Evolutionary conservation across 2,797 vertebrate species (phyloP), one percentile per base, ranked within the genome.

Genomic region (Sebastes variabilis): DNA sequence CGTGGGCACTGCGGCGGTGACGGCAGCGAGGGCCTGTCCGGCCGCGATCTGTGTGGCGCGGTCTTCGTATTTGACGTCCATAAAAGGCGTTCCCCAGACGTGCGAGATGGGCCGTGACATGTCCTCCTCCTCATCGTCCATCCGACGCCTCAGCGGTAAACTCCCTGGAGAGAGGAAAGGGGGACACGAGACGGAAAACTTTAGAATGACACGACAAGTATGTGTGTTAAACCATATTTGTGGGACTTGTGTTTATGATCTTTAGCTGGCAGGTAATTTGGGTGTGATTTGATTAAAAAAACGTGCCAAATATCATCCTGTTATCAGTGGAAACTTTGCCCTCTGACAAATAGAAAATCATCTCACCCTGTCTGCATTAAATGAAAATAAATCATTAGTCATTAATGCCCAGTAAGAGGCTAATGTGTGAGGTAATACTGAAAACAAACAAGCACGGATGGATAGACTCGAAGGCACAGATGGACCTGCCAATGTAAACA

Each of bases 101-200:
- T 85, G 94, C 75, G 94, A 92, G 90, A 93, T 91, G 81, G 93
- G 92, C 87, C 79, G 93, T 83, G 95, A 93, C 90, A 96, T 95
- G 92, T 96, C 96, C 82, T 95, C 95, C 93, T 96, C 96, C 91
- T 96, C 96, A 96, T 97, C 96, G 88, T 96, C 96, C 96, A 96
- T 97, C 90, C 84, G 93, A 93, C 87, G 91, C 93, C 93, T 95
- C 93, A 94, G 93, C 94, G 94, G 92, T 94, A 93, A 93, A 91
- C 71, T 93, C 94, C 95, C 96, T 95, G 82, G 25, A 83, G 66
- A 67, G 60, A 11, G 49, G 34, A 77, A 7, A 46, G 16, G 46
- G 72, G 38, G 20, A 74, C 72, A 89, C 0, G 4, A 60, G 55
- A 38, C 18, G 64, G 66, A 76, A 87, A 87, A 89, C 67, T 66